These are phyloP conservation scores for Paramisgurnus dabryanus DNA, from an alignment of 2,113 vertebrate genomes.

Conservation along the genomic window DNA sequence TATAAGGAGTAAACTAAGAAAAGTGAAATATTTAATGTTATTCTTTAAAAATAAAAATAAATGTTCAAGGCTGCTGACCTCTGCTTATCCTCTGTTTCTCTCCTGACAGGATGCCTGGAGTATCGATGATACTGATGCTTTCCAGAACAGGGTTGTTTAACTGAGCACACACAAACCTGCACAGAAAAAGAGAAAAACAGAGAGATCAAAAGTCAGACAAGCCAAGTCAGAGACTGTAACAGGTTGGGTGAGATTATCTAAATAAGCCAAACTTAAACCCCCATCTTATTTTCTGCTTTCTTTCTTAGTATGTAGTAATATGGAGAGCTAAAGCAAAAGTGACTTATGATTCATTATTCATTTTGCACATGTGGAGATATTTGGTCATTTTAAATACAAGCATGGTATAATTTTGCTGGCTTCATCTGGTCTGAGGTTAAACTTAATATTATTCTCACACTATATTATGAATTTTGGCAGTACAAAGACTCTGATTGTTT, in stretches of 20 bases:
- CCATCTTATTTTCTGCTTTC: conserved; percentile 28
- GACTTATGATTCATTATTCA: background rate
- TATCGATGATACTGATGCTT: conserved; percentile 94
- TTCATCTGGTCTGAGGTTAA: too few relatives aligned
- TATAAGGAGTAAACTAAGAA: too few relatives aligned
- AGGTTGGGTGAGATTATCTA: conserved; percentile 44
- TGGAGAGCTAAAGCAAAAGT: background rate
- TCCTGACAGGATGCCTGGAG: conserved; percentile 85
- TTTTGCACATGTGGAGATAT: too few relatives aligned
- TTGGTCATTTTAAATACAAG: too few relatives aligned
- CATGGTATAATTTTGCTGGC: too few relatives aligned
- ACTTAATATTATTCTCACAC: too few relatives aligned
- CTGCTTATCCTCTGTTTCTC: conserved; percentile 85
- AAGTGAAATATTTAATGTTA: too few relatives aligned
- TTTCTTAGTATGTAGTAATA: background rate
- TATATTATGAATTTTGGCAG: background rate
- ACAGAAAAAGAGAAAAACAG: background rate
- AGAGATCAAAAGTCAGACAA: background rate
- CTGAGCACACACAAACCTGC: conserved; percentile 92
- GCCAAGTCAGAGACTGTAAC: conserved; percentile 25
- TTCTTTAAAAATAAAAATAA: conserved; percentile 19
- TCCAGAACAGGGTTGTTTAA: conserved; percentile 88
- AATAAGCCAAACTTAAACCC: conserved; percentile 49
- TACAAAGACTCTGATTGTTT: conserved; percentile 60
- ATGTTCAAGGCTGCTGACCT: conserved; percentile 71